phyloP scores from a whole-genome alignment of 2,888 invertebrate species.

The Fragum sueziense region DNA sequence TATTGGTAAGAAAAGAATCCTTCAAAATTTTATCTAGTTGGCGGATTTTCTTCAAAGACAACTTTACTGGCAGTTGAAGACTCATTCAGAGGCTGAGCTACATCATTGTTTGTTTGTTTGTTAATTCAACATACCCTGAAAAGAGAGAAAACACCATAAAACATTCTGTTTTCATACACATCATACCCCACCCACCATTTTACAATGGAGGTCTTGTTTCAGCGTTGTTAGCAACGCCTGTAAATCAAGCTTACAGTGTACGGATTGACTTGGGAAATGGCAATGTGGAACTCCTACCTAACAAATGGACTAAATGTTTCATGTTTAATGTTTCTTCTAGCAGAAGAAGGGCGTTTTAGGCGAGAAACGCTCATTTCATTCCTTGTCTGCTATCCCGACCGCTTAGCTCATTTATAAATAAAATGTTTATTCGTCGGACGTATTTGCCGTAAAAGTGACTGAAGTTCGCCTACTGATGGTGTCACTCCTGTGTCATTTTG shows the following conservation, averaged over 20 bases:
- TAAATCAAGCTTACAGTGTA: background rate
- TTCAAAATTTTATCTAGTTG: no score
- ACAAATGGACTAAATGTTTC: constrained; percentile 77
- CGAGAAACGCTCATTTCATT: constrained; percentile 58
- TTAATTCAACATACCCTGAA: no score
- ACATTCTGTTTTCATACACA: background rate
- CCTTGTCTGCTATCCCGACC: background rate
- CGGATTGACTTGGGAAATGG: background rate
- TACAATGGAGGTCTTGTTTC: no score
- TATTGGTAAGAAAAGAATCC: no score
- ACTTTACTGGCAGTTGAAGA: no score
- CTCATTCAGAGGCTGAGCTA: no score
- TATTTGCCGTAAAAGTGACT: no score
- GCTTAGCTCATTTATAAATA: background rate
- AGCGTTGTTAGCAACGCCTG: constrained; percentile 59
- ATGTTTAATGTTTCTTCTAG: constrained; percentile 75
- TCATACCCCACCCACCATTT: constrained; percentile 50
- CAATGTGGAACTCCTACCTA: constrained; percentile 61
- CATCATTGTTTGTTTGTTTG: no score
- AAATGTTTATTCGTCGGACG: background rate
- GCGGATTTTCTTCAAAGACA: no score
- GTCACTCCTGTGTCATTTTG: no score
- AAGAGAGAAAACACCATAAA: no score
- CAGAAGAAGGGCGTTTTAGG: constrained; percentile 76
- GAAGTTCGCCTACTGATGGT: no score